phyloP scores from a whole-genome alignment of 2,888 invertebrate species.

The Campoletis raptor region DNA sequence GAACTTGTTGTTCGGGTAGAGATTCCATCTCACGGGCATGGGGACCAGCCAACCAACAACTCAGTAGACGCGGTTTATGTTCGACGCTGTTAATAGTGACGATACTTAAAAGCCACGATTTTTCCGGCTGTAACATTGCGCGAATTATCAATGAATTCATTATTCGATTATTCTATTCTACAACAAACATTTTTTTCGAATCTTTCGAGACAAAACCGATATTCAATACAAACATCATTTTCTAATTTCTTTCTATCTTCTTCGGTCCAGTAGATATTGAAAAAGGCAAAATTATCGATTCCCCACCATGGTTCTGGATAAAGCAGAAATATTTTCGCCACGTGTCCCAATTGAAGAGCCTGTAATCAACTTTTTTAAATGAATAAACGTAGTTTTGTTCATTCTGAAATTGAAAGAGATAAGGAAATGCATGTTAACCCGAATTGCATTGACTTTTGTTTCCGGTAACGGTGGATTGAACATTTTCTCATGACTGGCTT shows the following conservation, averaged over 20 bases:
- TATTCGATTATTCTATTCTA: neutral
- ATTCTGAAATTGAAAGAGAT: neutral
- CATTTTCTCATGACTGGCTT: conserved; percentile 86
- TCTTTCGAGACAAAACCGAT: neutral
- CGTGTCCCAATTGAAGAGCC: conserved; percentile 88
- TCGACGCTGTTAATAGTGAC: conserved; percentile 88
- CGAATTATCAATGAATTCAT: neutral
- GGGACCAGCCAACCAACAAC: conserved; percentile 89
- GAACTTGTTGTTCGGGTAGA: conserved; percentile 86
- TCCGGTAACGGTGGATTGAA: conserved; percentile 87
- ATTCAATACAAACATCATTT: conserved; percentile 70
- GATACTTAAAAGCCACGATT: conserved; percentile 88
- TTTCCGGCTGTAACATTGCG: conserved; percentile 75
- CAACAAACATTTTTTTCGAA: neutral
- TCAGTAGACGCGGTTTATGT: conserved; percentile 87
- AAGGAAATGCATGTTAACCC: neutral
- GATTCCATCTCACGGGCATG: conserved; percentile 88
- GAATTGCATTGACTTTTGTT: conserved; percentile 82
- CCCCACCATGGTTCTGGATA: conserved; percentile 89
- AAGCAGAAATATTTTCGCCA: conserved; percentile 89
- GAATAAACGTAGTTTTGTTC: neutral
- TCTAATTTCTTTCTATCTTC: conserved; percentile 82
- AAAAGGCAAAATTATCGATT: conserved; percentile 78
- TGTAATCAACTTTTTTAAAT: conserved; percentile 74
- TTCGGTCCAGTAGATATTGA: conserved; percentile 87